Base-by-base conservation (phyloP, 1,140 invertebrate species). In the Conus betulinus region DNA sequence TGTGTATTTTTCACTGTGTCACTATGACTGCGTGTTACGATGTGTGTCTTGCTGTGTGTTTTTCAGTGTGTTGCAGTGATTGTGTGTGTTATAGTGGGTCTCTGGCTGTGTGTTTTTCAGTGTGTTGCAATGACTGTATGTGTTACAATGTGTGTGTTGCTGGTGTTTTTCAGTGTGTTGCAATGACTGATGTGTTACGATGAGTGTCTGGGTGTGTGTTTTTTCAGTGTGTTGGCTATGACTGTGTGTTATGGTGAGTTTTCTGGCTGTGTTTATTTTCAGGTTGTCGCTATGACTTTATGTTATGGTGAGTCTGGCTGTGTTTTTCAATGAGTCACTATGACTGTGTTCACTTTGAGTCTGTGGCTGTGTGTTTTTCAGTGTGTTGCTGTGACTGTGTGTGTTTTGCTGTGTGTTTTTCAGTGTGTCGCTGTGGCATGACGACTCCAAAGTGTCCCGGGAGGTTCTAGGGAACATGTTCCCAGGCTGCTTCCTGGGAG, bases 351-450 rank as follows among this genome's bases (percentile, higher is more conserved):
- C 5, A 23, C 55, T 13, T 23, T 82, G 7, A 15, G 39, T 81
- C 10, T 82, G 79, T 82, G 39, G 10, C 15, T 15, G 13, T 82
- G 79, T 82, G 79, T 82, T 23, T 52, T n/a, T n/a, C n/a, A n/a
- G 67, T 71, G 67, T 71, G 67, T 71, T 5, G 5, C 5, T 20
- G 67, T 71, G 67, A 10, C 5, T 71, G 67, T 71, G 20, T 71
- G 67, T 71, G 67, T 71, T 5, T 71, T 7, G 7, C 7, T 71
- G 67, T 71, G 67, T 71, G 67, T 71, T 17, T 7, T 17, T 15
- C 91, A 96, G 97, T 91, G 97, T 98, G 87, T 97, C 97, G 23
- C 94, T 98, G 76, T 98, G 97, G 97, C 98, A 98, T 95, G 97
- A 98, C 93, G 93, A 94, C 88, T 92, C 93, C 27, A 88, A 91